phyloP scores from a whole-genome alignment of 2,113 vertebrate genomes.

The Brachyistius frenatus region DNA sequence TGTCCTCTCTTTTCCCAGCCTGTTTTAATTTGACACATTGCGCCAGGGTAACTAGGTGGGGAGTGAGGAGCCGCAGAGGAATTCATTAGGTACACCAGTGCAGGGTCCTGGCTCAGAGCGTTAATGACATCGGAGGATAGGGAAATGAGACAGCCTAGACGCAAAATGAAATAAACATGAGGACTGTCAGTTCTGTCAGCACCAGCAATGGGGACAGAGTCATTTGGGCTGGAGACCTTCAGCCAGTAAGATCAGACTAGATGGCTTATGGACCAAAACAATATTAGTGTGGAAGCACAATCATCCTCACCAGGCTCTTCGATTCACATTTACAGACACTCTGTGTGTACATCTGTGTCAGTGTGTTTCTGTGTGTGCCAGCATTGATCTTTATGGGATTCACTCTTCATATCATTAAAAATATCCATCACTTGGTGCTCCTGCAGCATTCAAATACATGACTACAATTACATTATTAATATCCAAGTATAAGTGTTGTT shows the following conservation, averaged over 20 bases:
- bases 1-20: slow-evolving; percentile 76
- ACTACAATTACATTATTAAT: slow-evolving; percentile 84
- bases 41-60: slow-evolving; percentile 91
- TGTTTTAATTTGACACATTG: slow-evolving; percentile 99
- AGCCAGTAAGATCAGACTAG: slow-evolving; percentile 86
- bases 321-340: slow-evolving; percentile 60
- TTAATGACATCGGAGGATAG: slow-evolving; percentile 98
- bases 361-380: slow-evolving; percentile 5
- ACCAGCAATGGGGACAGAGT: slow-evolving; percentile 87
- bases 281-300: slow-evolving; percentile 60
- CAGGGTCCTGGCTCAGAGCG: slow-evolving; percentile 90
- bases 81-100: slow-evolving; percentile 96
- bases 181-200: slow-evolving; percentile 94
- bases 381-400: slow-evolving; percentile 71
- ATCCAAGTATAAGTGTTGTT: slow-evolving; percentile 49
- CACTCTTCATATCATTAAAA: slow-evolving; percentile 75
- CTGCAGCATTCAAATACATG: slow-evolving; percentile 73
- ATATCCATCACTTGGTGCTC: slow-evolving; percentile 72
- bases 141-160: slow-evolving; percentile 93
- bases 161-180: slow-evolving; percentile 99
- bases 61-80: slow-evolving; percentile 92
- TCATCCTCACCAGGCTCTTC: slow-evolving; percentile 50
- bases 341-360: slow-evolving; percentile 15
- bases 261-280: slow-evolving; percentile 83
- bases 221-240: slow-evolving; percentile 90